phyloP scores from a whole-genome alignment of 2,113 vertebrate species.

The Herpetotheres cachinnans region DNA sequence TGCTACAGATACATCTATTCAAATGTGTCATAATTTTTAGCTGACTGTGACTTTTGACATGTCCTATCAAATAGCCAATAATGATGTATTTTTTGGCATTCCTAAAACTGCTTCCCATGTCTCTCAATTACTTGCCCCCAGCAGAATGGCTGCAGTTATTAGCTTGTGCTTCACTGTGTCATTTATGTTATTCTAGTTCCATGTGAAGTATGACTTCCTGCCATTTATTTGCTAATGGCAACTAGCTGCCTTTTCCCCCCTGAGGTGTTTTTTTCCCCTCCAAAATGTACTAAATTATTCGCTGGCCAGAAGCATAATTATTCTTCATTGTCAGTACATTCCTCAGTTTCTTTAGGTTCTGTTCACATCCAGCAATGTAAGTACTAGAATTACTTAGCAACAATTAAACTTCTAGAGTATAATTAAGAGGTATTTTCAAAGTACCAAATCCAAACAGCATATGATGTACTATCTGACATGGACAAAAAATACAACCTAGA shows the following conservation, averaged over 20 bases:
- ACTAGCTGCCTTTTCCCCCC: not conserved
- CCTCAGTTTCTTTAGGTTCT: not conserved
- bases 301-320: not conserved
- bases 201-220: conserved; percentile 53
- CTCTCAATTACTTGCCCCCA: conserved; percentile 14
- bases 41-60: conserved; percentile 15
- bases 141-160: conserved; percentile 39
- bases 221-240: conserved; percentile 1
- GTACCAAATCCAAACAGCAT: not conserved
- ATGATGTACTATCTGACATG: not conserved
- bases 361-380: not conserved
- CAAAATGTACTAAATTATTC: not conserved
- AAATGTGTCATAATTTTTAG: not conserved
- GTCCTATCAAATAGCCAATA: conserved; percentile 11
- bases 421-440: not conserved
- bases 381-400: not conserved
- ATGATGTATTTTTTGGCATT: conserved; percentile 12
- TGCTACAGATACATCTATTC: not conserved
- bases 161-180: conserved; percentile 13
- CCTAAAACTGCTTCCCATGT: not conserved
- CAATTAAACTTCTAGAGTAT: not conserved
- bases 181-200: not conserved
- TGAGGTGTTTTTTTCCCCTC: not conserved
- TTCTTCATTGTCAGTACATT: not conserved
- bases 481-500: not conserved